Conservation (phyloP, 2,113 vertebrate genomes). For the Toxotes chatareus region DNA sequence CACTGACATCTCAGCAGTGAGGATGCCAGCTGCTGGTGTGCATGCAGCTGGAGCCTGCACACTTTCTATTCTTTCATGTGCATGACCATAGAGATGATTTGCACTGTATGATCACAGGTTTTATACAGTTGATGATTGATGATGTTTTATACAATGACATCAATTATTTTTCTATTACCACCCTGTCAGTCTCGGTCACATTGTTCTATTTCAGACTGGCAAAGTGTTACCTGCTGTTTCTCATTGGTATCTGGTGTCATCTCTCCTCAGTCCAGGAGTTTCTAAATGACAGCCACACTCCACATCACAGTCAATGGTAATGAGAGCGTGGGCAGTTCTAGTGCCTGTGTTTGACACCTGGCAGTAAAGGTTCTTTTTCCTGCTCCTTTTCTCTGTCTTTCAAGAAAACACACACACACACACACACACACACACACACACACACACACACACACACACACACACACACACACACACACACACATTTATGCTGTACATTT, state of each 20-base stretch:
- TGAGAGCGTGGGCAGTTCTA: conserved; percentile 24
- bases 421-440: too few relatives aligned
- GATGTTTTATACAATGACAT: neutral
- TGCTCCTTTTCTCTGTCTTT: too few relatives aligned
- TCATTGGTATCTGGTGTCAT: neutral
- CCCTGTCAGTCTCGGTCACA: neutral
- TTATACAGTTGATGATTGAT: neutral
- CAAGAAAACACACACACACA: too few relatives aligned
- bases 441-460: too few relatives aligned
- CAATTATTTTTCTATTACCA: neutral
- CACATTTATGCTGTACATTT: too few relatives aligned
- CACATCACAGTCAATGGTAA: conserved; percentile 25
- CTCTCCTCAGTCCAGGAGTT: conserved; percentile 12
- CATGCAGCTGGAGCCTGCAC: conserved; percentile 32
- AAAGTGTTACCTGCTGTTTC: neutral
- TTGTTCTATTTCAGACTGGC: neutral
- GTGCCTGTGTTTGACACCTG: neutral
- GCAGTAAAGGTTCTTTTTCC: neutral
- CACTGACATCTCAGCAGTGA: conserved; percentile 29
- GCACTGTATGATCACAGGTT: neutral
- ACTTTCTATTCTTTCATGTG: conserved; percentile 39
- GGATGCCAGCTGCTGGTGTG: conserved; percentile 43
- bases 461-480: too few relatives aligned
- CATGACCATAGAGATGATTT: conserved; percentile 21
- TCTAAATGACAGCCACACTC: conserved; percentile 24